Conservation (phyloP, 1,140 invertebrate species). For the Pentalonia nigronervosa region DNA sequence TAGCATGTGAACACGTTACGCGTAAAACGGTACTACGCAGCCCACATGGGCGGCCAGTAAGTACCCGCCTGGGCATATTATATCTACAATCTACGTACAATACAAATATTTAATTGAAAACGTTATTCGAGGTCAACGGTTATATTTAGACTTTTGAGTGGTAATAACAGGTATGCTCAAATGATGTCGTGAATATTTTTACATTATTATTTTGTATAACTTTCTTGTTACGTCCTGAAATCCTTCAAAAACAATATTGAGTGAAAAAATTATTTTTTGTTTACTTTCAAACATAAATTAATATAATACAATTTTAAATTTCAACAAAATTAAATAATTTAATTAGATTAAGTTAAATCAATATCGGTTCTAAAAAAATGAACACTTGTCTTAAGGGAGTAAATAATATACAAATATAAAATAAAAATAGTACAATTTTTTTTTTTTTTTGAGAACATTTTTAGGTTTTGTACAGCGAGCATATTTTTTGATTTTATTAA, state of each 20-base stretch:
- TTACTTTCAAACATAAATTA: background rate
- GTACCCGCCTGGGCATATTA: no score
- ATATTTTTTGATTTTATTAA: no score
- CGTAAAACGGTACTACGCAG: no score
- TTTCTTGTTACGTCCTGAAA: background rate
- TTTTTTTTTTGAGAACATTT: no score
- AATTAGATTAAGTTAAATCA: no score
- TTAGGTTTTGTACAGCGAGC: no score
- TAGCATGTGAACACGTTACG: background rate
- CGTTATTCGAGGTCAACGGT: background rate
- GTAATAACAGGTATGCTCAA: background rate
- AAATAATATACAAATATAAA: no score
- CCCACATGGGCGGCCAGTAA: no score
- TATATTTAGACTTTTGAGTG: background rate
- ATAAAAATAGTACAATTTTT: no score
- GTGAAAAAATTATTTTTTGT: background rate
- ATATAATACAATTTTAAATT: no score
- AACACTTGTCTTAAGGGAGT: no score
- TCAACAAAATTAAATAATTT: background rate
- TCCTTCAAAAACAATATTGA: background rate
- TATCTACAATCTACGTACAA: background rate
- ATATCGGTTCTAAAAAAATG: no score
- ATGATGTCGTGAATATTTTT: background rate
- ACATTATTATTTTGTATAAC: background rate
- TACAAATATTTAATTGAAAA: background rate